A percentile compares a stretch with the other conserved stretches of the same genome.
phyloP scores from a whole-genome alignment of 1,140 invertebrate species.

The Rhyzopertha dominica region DNA sequence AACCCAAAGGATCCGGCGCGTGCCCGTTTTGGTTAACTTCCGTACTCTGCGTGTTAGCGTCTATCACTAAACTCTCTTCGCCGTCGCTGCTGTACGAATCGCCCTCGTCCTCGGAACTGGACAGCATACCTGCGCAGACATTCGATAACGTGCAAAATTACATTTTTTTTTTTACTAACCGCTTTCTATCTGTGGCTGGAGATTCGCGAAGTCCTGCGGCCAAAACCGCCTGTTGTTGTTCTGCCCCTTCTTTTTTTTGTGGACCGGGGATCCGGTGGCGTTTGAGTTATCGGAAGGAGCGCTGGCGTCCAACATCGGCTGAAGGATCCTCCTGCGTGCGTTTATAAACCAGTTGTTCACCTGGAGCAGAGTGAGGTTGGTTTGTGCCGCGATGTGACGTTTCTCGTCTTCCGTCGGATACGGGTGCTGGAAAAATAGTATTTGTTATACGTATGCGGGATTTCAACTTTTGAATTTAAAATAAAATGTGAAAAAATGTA shows the following conservation, averaged over 20 bases:
- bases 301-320: conserved; percentile 80
- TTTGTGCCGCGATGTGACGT: conserved; percentile 79
- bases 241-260: conserved; percentile 41
- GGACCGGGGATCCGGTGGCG: conserved; percentile 37
- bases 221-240: conserved; percentile 55
- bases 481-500: too few relatives aligned
- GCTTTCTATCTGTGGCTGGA: conserved; percentile 46
- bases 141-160: neutral
- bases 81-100: conserved; percentile 45
- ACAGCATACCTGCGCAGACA: conserved; percentile 37
- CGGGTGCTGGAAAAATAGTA: conserved; percentile 70
- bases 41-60: conserved; percentile 27
- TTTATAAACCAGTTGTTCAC: conserved; percentile 94
- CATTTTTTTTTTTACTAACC: conserved; percentile 23
- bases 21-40: conserved; percentile 39
- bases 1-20: conserved; percentile 24
- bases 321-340: conserved; percentile 84
- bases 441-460: too few relatives aligned
- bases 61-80: conserved; percentile 42
- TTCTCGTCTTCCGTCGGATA: conserved; percentile 94
- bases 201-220: conserved; percentile 53
- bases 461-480: too few relatives aligned
- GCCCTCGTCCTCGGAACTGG: conserved; percentile 44
- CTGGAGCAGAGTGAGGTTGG: conserved; percentile 76
- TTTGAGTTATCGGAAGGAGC: conserved; percentile 33